These are phyloP conservation scores for Columbina picui DNA, from an alignment of 2,113 vertebrate species.

Conservation along the genomic window DNA sequence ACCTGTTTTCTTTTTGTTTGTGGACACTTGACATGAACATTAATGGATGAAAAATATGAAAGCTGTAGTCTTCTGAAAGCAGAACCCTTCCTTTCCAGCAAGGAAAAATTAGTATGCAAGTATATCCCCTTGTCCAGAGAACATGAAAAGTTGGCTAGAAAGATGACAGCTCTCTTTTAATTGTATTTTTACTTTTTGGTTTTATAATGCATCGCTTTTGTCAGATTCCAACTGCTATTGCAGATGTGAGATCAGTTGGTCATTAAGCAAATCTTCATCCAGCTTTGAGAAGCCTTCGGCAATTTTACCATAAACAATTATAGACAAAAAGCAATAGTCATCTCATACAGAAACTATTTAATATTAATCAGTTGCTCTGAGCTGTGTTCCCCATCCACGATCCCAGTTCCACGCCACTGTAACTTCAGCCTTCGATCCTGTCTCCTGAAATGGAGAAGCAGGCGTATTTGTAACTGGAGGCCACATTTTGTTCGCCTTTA, in stretches of 20 bases:
- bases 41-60: background rate
- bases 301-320: background rate
- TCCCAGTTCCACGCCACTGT: rapidly evolving
- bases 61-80: background rate
- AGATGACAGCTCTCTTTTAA: background rate
- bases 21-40: rapidly evolving
- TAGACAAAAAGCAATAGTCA: background rate
- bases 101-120: background rate
- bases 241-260: background rate
- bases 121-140: background rate
- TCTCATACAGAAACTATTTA: background rate
- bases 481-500: background rate
- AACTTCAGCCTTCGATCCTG: background rate
- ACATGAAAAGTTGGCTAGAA: background rate
- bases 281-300: background rate
- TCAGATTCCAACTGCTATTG: slow-evolving; percentile 4
- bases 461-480: slow-evolving; percentile 15
- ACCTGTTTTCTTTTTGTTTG: background rate
- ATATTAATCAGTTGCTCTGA: background rate
- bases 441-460: background rate
- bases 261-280: background rate
- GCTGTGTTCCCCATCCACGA: background rate
- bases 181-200: background rate
- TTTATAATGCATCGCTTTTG: background rate
- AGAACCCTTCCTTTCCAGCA: background rate